phyloP scores from a whole-genome alignment of 2,113 vertebrate genomes.

The Scatophagus argus region DNA sequence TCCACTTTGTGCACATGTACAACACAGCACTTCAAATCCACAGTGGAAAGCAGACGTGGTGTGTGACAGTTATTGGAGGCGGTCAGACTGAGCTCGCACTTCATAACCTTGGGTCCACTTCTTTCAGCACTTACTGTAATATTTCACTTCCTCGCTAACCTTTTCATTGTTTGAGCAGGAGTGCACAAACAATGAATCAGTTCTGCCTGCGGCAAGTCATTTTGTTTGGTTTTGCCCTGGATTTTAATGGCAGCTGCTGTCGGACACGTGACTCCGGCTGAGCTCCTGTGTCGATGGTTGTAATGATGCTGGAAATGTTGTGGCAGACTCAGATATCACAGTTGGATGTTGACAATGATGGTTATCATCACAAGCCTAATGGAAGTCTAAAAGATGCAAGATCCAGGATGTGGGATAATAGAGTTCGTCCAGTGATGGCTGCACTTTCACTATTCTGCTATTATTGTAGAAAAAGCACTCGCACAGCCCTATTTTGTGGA shows the following conservation, averaged over 20 bases:
- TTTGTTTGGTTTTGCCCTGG: constrained; percentile 6
- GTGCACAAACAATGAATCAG: background rate
- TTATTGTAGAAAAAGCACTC: constrained; percentile 8
- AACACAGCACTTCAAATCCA: background rate
- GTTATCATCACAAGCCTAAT: constrained; percentile 21
- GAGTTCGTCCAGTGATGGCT: constrained; percentile 14
- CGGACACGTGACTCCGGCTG: background rate
- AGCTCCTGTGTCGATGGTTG: background rate
- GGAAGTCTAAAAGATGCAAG: background rate
- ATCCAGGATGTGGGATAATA: constrained; percentile 29
- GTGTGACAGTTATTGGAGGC: constrained; percentile 19
- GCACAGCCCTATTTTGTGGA: constrained; percentile 5
- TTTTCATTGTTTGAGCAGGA: background rate
- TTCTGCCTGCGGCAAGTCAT: background rate
- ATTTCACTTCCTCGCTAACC: background rate
- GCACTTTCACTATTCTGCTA: constrained; percentile 9
- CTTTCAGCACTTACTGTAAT: constrained; percentile 18
- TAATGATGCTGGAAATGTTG: constrained; percentile 6
- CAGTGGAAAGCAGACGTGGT: constrained; percentile 9
- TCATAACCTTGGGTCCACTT: constrained; percentile 34
- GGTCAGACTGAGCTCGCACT: constrained; percentile 17
- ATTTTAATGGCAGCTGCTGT: constrained; percentile 10
- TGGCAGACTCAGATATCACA: constrained; percentile 16
- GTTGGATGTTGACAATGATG: background rate
- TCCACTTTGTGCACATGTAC: background rate